Conservation (phyloP, 2,113 vertebrate species). For the Ceratotherium simum region DNA sequence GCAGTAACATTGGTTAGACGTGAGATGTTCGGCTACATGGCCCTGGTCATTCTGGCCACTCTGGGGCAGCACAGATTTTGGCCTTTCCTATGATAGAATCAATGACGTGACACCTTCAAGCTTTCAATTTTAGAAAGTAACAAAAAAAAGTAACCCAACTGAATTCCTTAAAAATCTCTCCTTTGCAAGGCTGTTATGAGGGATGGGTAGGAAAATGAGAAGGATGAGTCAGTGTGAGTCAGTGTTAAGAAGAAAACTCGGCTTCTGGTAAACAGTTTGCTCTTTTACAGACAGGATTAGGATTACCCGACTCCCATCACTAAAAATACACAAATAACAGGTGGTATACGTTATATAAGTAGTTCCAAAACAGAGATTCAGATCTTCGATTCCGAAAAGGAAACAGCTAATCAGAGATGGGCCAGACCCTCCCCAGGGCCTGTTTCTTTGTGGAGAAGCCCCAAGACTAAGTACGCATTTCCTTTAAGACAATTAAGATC, state of each 20-base stretch:
- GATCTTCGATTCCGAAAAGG: conserved; percentile 64
- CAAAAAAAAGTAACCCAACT: not conserved
- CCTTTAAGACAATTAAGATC: conserved; percentile 40
- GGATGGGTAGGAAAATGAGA: conserved; percentile 70
- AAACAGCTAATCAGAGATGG: conserved; percentile 59
- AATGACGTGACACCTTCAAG: not conserved
- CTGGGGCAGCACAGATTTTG: not conserved
- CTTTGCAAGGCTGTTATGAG: conserved; percentile 49
- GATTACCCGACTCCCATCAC: conserved; percentile 67
- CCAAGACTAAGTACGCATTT: conserved; percentile 40
- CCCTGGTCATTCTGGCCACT: not conserved
- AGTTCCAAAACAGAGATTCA: conserved; percentile 63
- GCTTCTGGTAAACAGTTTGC: conserved; percentile 81
- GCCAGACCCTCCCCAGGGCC: conserved; percentile 41
- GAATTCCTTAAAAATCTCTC: conserved; percentile 55
- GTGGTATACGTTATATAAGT: conserved; percentile 81
- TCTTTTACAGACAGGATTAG: conserved; percentile 80
- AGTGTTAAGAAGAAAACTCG: conserved; percentile 66
- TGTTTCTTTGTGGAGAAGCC: conserved; percentile 21
- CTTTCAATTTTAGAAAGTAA: conserved; percentile 48
- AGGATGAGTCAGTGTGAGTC: conserved; percentile 80
- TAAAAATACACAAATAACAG: conserved; percentile 82
- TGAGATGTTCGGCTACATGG: not conserved
- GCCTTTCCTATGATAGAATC: not conserved
- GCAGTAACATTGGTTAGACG: no score